phyloP scores from a whole-genome alignment of 2,113 vertebrate genomes.

The Pavo muticus region DNA sequence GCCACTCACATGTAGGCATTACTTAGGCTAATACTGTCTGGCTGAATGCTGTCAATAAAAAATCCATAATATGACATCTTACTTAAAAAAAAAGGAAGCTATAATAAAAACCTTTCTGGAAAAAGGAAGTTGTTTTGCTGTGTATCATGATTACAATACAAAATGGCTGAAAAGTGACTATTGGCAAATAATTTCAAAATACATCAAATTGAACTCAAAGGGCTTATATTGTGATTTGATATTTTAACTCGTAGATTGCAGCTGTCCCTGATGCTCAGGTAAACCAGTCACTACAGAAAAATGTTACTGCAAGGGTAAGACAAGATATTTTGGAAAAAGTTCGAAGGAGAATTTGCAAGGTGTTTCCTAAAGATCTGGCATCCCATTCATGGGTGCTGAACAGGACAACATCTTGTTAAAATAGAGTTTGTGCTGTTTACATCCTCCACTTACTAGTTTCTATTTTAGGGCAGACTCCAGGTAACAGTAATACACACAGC shows the following conservation, averaged over 20 bases:
- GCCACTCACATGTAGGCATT: neutral
- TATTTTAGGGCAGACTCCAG: neutral
- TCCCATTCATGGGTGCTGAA: neutral
- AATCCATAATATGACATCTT: neutral
- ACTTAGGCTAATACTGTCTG: neutral
- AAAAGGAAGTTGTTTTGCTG: neutral
- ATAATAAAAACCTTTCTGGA: neutral
- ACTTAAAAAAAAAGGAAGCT: neutral
- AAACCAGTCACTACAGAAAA: neutral
- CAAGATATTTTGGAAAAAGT: neutral
- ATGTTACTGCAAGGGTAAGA: neutral
- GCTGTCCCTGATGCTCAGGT: neutral
- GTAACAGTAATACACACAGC: neutral
- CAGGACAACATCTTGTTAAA: neutral
- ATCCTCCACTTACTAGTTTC: neutral
- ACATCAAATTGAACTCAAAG: neutral
- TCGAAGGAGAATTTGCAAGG: neutral
- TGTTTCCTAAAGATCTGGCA: neutral
- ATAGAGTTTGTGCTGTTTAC: fast-evolving
- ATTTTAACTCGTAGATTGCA: neutral
- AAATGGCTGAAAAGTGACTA: neutral
- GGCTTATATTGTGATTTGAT: neutral
- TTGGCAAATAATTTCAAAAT: neutral
- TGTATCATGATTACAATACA: neutral
- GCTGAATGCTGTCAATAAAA: neutral